These are phyloP conservation scores for Chlamydotis undulata DNA, from an alignment of 2,113 vertebrate genomes.

Conservation along the genomic window DNA sequence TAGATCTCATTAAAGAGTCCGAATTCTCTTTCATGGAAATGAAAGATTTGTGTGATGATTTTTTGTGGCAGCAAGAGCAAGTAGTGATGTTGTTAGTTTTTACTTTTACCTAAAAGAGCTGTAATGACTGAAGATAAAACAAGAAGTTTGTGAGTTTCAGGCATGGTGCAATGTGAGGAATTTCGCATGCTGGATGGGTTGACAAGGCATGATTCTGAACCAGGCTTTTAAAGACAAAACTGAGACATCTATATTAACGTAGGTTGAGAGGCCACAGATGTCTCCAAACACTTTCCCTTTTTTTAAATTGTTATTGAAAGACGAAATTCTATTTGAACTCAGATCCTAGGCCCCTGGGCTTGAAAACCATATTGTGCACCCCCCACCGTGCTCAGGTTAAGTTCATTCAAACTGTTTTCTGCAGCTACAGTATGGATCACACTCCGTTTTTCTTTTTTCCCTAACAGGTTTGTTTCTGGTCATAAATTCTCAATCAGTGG, in stretches of 20 bases:
- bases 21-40: neutral
- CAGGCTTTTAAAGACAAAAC: conserved; percentile 43
- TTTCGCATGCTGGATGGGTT: neutral
- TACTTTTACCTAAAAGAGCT: neutral
- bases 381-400: conserved; percentile 54
- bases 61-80: neutral
- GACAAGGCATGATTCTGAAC: neutral
- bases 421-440: conserved; percentile 49
- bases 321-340: conserved; percentile 55
- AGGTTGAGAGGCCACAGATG: conserved; percentile 46
- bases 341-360: conserved; percentile 36
- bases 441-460: conserved; percentile 43
- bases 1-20: neutral
- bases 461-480: conserved; percentile 73
- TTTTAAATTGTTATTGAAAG: conserved; percentile 48
- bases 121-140: neutral
- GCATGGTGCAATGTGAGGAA: neutral
- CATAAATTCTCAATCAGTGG: conserved; percentile 71
- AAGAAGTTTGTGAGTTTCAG: conserved; percentile 13
- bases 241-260: conserved; percentile 7
- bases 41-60: neutral
- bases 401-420: conserved; percentile 40
- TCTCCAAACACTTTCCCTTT: neutral
- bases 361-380: conserved; percentile 59
- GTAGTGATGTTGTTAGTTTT: neutral